Conservation (phyloP, 2,888 invertebrate genomes). For the Ophion costatus region DNA sequence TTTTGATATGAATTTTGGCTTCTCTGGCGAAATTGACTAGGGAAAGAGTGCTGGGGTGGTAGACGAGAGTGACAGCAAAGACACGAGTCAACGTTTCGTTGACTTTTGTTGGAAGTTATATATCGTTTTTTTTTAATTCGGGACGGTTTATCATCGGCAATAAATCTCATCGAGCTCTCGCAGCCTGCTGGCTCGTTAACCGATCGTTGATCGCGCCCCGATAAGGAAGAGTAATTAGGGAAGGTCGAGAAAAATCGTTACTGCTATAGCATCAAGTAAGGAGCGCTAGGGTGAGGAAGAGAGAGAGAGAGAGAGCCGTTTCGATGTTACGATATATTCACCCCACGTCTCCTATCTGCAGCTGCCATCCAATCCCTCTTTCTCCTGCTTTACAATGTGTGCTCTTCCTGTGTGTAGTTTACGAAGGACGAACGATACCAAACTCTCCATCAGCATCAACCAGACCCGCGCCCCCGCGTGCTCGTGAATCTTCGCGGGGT, state of each 20-base stretch:
- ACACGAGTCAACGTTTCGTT: not conserved
- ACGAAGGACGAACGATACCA: constrained; percentile 62
- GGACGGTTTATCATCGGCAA: constrained; percentile 2
- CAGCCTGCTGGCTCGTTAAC: constrained; percentile 31
- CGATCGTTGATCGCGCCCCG: constrained; percentile 45
- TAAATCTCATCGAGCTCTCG: constrained; percentile 46
- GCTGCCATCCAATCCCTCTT: constrained; percentile 42
- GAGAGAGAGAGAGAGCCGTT: constrained; percentile 23
- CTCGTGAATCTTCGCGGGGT: constrained; percentile 60
- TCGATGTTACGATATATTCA: constrained; percentile 39
- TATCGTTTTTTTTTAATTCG: not conserved
- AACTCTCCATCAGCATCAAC: constrained; percentile 63
- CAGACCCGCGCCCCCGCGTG: constrained; percentile 28
- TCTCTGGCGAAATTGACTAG: not conserved
- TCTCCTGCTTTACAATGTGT: constrained; percentile 30
- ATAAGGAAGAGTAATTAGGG: constrained; percentile 59
- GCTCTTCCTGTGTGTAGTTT: constrained; percentile 50
- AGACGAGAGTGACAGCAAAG: not conserved
- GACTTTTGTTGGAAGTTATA: not conserved
- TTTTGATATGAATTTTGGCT: not conserved
- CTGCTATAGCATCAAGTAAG: not conserved
- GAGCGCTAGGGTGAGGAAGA: not conserved
- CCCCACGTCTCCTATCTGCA: constrained; percentile 34
- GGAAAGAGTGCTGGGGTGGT: not conserved
- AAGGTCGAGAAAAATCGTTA: constrained; percentile 58